Evolutionary conservation across 2,113 vertebrate species (phyloP).

Genomic region (Irena cyanogastra): DNA sequence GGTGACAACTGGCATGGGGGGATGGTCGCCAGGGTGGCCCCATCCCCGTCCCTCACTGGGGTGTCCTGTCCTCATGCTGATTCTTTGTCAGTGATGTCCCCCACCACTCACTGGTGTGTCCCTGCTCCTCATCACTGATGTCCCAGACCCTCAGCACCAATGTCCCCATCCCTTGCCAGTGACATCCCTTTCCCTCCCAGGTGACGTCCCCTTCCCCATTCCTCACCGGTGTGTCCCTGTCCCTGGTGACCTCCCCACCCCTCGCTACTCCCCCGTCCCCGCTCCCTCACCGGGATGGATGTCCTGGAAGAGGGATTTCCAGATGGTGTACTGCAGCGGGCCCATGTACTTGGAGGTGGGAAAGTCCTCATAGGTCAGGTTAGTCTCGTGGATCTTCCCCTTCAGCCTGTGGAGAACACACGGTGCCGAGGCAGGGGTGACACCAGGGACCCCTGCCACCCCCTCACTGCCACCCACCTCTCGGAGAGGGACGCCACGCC

Average conservation of each 20-base stretch:
- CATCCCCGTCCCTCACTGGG: not conserved
- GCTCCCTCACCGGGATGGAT: constrained; percentile 86
- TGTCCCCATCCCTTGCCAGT: not conserved
- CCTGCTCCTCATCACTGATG: not conserved
- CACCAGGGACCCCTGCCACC: fast-evolving
- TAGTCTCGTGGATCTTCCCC: constrained; percentile 96
- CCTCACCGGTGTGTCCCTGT: not conserved
- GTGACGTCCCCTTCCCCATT: not conserved
- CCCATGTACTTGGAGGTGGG: constrained; percentile 98
- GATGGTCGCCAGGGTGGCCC: not conserved
- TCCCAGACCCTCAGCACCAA: not conserved
- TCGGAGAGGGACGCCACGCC: constrained; percentile 87
- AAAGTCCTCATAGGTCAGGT: constrained; percentile 95
- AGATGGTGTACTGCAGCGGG: constrained; percentile 95
- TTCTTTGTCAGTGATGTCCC: not conserved
- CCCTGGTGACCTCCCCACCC: not conserved
- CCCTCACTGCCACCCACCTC: constrained; percentile 63
- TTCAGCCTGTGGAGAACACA: constrained; percentile 79
- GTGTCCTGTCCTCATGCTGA: not conserved
- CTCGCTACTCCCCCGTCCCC: fast-evolving
- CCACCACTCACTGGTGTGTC: not conserved
- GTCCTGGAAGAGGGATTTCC: constrained; percentile 97
- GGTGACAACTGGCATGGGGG: fast-evolving
- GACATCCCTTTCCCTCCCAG: too few species aligned
- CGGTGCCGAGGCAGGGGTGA: too few species aligned